These are phyloP conservation scores for Neomorphus geoffroyi DNA, from an alignment of 2,797 vertebrate species.

Conservation along the genomic window DNA sequence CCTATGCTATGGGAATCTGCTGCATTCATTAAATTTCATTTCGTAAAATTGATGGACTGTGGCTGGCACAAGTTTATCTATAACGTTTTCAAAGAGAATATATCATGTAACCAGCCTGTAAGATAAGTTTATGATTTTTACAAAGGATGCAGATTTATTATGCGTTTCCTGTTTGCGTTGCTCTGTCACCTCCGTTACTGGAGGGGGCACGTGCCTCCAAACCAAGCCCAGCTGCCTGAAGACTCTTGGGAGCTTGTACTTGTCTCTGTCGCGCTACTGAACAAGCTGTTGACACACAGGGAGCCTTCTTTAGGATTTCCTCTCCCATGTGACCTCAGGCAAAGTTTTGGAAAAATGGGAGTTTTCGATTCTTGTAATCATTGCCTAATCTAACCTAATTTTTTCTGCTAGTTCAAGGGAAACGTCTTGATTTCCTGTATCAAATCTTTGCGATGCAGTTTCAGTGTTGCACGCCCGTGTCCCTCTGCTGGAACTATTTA, in stretches of 20 bases:
- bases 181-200: neutral
- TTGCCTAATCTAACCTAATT: neutral
- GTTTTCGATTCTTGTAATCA: neutral
- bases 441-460: neutral
- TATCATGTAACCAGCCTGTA: slow-evolving; percentile 22
- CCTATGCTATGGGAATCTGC: slow-evolving; percentile 43
- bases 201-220: neutral
- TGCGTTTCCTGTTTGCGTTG: neutral
- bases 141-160: neutral
- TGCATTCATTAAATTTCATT: slow-evolving; percentile 67
- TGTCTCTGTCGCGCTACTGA: neutral
- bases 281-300: neutral
- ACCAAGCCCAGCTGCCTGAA: neutral
- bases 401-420: neutral
- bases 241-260: neutral
- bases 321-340: neutral
- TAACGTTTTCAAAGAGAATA: slow-evolving; percentile 37
- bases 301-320: neutral
- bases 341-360: neutral
- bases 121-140: slow-evolving; percentile 19
- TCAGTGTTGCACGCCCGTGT: neutral
- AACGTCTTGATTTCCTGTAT: neutral
- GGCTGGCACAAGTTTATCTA: slow-evolving; percentile 32
- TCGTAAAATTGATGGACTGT: slow-evolving; percentile 60
- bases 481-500: neutral